phyloP scores from a whole-genome alignment of 2,888 invertebrate genomes.

The Himalopsyche anomala region DNA sequence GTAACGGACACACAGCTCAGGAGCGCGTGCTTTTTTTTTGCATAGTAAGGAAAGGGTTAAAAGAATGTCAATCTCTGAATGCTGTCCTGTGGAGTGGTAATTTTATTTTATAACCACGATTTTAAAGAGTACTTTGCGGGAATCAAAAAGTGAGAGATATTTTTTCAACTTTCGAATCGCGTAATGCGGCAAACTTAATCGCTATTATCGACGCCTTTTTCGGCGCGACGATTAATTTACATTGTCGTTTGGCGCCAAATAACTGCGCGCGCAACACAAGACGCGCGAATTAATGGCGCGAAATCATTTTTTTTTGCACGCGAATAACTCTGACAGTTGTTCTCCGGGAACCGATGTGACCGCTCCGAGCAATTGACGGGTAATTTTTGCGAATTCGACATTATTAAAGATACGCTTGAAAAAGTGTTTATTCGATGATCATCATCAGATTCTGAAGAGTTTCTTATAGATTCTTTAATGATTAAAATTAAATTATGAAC shows the following conservation, averaged over 20 bases:
- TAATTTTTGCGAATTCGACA: constrained; percentile 12
- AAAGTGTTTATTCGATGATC: too few relatives aligned
- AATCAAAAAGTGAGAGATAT: not conserved
- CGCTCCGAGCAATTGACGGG: not conserved
- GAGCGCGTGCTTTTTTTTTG: too few relatives aligned
- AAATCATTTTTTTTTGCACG: not conserved
- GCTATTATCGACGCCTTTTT: constrained; percentile 24
- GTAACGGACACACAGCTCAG: too few relatives aligned
- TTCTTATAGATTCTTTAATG: too few relatives aligned
- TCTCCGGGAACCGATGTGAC: not conserved
- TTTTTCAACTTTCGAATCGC: not conserved
- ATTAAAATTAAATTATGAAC: too few relatives aligned
- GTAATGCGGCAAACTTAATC: constrained; percentile 5
- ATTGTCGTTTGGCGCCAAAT: constrained; percentile 31
- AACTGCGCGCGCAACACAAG: constrained; percentile 13
- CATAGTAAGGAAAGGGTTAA: too few relatives aligned
- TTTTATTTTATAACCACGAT: constrained; percentile 9
- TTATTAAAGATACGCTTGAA: not conserved
- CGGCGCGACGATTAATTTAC: constrained; percentile 8
- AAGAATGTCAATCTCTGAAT: too few relatives aligned
- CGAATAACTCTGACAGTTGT: not conserved
- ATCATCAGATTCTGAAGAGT: too few relatives aligned
- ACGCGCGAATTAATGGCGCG: constrained; percentile 31
- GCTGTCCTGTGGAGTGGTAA: too few relatives aligned
- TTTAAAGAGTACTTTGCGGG: not conserved